phyloP scores from a whole-genome alignment of 2,797 vertebrate species.

The Zenarchopterus dispar region DNA sequence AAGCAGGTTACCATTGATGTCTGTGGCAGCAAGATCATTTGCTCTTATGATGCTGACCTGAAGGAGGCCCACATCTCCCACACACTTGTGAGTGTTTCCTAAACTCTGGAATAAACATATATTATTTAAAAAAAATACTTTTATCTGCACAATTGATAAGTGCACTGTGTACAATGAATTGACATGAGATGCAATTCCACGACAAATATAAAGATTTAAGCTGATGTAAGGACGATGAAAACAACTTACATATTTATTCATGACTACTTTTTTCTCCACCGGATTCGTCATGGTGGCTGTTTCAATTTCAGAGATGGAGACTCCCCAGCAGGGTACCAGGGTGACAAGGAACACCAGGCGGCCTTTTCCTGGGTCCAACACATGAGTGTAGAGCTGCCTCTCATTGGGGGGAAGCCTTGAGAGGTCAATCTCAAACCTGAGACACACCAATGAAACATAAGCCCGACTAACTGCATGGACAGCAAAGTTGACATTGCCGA shows the following conservation, averaged over 20 bases:
- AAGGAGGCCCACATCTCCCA: constrained; percentile 90
- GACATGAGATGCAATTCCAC: too few relatives aligned
- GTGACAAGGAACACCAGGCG: constrained; percentile 87
- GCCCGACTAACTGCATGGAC: constrained; percentile 26
- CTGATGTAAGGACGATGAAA: background rate
- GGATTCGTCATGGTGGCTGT: constrained; percentile 86
- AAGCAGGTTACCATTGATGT: constrained; percentile 88
- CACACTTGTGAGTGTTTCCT: constrained; percentile 83
- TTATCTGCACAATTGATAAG: too few relatives aligned
- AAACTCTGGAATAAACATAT: constrained; percentile 77
- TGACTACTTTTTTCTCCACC: constrained; percentile 78
- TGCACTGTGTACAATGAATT: too few relatives aligned
- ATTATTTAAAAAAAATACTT: background rate
- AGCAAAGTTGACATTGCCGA: constrained; percentile 42
- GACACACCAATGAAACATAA: constrained; percentile 34
- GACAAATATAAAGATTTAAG: background rate
- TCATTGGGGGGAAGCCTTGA: constrained; percentile 81
- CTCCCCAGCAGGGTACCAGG: constrained; percentile 86
- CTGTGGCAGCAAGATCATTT: constrained; percentile 89
- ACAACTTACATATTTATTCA: constrained; percentile 87
- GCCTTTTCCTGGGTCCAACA: constrained; percentile 85
- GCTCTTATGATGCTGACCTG: constrained; percentile 95
- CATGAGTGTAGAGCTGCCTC: constrained; percentile 85
- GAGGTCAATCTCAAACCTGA: constrained; percentile 90
- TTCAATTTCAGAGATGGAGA: constrained; percentile 89